Conservation (phyloP, 2,113 vertebrate species). For the Polyodon spathula region DNA sequence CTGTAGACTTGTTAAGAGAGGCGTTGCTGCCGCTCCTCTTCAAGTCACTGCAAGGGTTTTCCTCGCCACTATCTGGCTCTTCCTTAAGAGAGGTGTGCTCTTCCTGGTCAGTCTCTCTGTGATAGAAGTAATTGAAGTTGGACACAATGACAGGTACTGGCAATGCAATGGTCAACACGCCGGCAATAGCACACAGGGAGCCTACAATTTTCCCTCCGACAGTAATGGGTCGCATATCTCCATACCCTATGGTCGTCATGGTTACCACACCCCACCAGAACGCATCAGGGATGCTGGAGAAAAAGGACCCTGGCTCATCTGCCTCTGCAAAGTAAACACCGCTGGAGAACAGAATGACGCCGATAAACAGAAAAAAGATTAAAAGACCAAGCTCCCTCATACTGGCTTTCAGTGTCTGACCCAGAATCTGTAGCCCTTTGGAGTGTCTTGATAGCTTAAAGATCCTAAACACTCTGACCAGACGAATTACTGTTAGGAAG, state of each 20-base stretch:
- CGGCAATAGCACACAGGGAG: slow-evolving; percentile 86
- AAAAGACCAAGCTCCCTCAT: slow-evolving; percentile 90
- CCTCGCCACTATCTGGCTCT: slow-evolving; percentile 49
- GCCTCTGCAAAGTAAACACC: slow-evolving; percentile 88
- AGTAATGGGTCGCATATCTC: slow-evolving; percentile 88
- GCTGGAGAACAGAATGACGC: slow-evolving; percentile 93
- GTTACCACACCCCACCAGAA: slow-evolving; percentile 98
- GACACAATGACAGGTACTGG: slow-evolving; percentile 93
- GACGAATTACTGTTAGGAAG: too few relatives aligned
- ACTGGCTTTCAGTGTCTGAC: too few relatives aligned
- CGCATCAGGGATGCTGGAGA: slow-evolving; percentile 93
- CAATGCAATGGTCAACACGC: slow-evolving; percentile 89
- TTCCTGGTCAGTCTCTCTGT: slow-evolving; percentile 85
- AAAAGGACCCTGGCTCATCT: slow-evolving; percentile 82
- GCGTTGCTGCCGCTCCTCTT: slow-evolving; percentile 61
- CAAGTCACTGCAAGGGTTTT: slow-evolving; percentile 39
- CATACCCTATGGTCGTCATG: slow-evolving; percentile 95
- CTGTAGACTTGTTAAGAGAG: slow-evolving; percentile 60
- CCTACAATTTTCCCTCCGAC: slow-evolving; percentile 93
- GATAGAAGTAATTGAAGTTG: slow-evolving; percentile 98
- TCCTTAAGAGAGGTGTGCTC: slow-evolving; percentile 75
- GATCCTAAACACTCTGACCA: too few relatives aligned
- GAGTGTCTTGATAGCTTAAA: too few relatives aligned
- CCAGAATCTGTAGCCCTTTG: too few relatives aligned
- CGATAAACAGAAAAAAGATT: slow-evolving; percentile 96